Percentiles rank a stretch among this genome's conserved stretches.
Evolutionary conservation across 2,797 vertebrate species (phyloP).

Genomic region (Tympanoctomys barrerae): DNA sequence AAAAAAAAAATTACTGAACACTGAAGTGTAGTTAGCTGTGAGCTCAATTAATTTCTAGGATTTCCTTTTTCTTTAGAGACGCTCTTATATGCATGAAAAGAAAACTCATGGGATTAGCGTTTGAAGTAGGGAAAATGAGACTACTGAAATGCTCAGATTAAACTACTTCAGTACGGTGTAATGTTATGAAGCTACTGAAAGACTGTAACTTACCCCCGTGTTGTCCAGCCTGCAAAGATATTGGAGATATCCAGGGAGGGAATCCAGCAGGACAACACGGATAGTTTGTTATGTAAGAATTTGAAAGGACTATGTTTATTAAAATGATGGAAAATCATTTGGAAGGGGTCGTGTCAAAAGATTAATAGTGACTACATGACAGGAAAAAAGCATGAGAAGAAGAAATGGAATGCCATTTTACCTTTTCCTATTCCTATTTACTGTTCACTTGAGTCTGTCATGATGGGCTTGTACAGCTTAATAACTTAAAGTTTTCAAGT

Average conservation of each 20-base stretch:
- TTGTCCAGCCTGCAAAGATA: neutral
- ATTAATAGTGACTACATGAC: neutral
- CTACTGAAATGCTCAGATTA: constrained; percentile 6
- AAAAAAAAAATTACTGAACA: neutral
- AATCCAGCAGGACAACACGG: neutral
- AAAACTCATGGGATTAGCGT: neutral
- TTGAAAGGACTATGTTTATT: neutral
- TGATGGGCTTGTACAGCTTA: neutral
- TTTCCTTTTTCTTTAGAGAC: neutral
- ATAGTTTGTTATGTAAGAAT: neutral
- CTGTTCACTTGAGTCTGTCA: neutral
- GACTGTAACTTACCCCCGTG: neutral
- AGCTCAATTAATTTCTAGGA: constrained; percentile 25
- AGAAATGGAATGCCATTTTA: neutral
- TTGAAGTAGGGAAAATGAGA: neutral
- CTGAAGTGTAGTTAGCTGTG: neutral
- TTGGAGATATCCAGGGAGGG: neutral
- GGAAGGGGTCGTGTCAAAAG: neutral
- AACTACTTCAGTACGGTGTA: neutral
- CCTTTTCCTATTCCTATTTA: neutral
- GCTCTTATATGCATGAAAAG: neutral
- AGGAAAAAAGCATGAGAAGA: neutral
- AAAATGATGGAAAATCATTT: neutral
- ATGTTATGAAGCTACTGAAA: neutral
- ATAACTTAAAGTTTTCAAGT: neutral